Percentiles rank a stretch among this genome's conserved stretches.
These are phyloP conservation scores for Meriones psammophilus DNA, from an alignment of 2,797 vertebrate genomes.

Conservation along the genomic window DNA sequence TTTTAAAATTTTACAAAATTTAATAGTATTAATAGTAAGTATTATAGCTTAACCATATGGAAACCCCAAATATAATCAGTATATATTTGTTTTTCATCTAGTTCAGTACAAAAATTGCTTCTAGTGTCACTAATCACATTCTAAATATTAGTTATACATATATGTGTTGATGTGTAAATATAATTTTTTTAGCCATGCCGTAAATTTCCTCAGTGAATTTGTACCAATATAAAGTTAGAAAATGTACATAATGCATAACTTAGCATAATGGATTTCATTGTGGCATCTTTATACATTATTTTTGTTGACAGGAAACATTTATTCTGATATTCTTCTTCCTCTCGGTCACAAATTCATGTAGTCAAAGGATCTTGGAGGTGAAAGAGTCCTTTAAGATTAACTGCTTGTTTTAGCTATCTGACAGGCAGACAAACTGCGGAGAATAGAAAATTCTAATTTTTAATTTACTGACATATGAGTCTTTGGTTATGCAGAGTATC, in stretches of 20 bases:
- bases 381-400: conserved; percentile 42
- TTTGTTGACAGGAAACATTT: background rate
- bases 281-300: background rate
- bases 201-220: conserved; percentile 31
- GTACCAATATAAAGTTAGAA: conserved; percentile 29
- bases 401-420: conserved; percentile 32
- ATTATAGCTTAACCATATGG: conserved; percentile 35
- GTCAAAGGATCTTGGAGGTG: conserved; percentile 48
- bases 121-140: conserved; percentile 1
- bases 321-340: conserved; percentile 27
- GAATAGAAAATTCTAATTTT: conserved; percentile 44
- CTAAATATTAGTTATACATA: conserved; percentile 24
- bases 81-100: conserved; percentile 55
- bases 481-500: background rate
- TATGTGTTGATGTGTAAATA: background rate
- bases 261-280: background rate
- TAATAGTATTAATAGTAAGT: conserved; percentile 55
- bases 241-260: background rate
- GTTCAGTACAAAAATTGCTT: conserved; percentile 34
- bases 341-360: conserved; percentile 11
- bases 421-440: background rate
- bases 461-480: background rate
- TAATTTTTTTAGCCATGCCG: conserved; percentile 41
- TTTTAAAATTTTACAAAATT: conserved; percentile 40
- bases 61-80: conserved; percentile 39